These are phyloP conservation scores for Drosophila nigrodunni DNA, from an alignment of 1,140 invertebrate species.

Conservation along the genomic window DNA sequence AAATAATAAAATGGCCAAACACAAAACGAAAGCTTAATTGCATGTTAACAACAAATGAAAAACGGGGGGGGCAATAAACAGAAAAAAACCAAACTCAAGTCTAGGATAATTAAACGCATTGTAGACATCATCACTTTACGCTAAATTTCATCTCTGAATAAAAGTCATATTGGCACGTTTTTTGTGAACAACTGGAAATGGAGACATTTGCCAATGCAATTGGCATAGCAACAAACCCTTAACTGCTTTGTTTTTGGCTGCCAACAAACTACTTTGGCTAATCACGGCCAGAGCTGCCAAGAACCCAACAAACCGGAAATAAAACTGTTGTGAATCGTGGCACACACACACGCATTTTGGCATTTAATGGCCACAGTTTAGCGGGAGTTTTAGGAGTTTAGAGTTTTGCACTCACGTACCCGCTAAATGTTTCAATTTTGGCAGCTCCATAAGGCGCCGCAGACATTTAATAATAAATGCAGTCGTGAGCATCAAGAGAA, in stretches of 20 bases:
- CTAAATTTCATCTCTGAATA: constrained; percentile 9
- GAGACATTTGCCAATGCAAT: constrained; percentile 10
- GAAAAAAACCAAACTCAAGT: constrained; percentile 35
- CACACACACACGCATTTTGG: constrained; percentile 55
- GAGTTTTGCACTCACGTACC: constrained; percentile 54
- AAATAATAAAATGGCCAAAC: constrained; percentile 60
- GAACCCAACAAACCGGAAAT: constrained; percentile 42
- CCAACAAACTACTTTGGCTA: constrained; percentile 69
- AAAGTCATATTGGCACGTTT: background rate
- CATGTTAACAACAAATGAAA: constrained; percentile 57
- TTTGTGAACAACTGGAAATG: background rate
- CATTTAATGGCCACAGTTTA: constrained; percentile 22
- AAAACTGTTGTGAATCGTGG: background rate
- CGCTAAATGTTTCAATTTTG: constrained; percentile 78
- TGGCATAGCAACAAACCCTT: background rate
- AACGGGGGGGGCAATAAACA: background rate
- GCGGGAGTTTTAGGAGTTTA: background rate
- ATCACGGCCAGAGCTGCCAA: constrained; percentile 56
- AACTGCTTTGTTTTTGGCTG: constrained; percentile 23
- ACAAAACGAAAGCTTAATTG: constrained; percentile 63
- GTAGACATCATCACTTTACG: constrained; percentile 24
- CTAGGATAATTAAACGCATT: constrained; percentile 41
- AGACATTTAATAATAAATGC: constrained; percentile 76
- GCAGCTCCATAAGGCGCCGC: constrained; percentile 67
- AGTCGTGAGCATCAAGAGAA: constrained; percentile 18